Base-by-base conservation (phyloP, 1,140 invertebrate genomes). In the Pachypeltis micranthus region DNA sequence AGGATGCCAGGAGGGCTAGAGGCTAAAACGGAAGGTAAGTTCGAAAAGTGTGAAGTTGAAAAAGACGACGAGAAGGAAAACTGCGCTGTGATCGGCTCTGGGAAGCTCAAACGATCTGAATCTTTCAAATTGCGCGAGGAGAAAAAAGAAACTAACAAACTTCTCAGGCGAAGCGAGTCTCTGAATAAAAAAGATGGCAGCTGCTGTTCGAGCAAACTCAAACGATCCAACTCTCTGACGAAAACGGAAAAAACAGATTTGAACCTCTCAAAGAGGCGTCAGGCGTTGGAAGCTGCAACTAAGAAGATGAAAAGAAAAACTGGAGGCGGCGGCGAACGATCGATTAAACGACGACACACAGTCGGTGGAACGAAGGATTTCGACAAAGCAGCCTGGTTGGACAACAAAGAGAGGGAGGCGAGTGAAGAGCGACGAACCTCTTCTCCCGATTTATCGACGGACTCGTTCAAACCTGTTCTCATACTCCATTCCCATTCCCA, bases 301-400 rank as follows among this genome's bases (percentile, higher is more conserved):
- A 68, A 44, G 67, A 85, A 86, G 71, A 72, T 86, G 51, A 86
- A 87, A 72, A 73, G 84, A 59, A 86, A 87, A 74, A 86, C 85
- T 71, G 85, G 84, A 31, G 85, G 85, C 81, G 83, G 81, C 0
- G 60, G 64, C 7, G 84, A 86, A 71, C 75, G 86, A 44, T 87
- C 85, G 34, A 89, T 91, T 66, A 91, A 91, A 73, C 78, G 91
- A 14, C 78, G 91, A n/a, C 91, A 94, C 74, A 95, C 91, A 1
- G 90, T 95, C 0, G 91, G 91, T 28, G 91, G 91, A 19, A 90
- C 87, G 0, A 88, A 91, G 71, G 90, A 94, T 72, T 88, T 85
- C 27, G 84, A 85, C 69, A 84, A 86, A 67, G 77, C 85, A 56
- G 79, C 74, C 58, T 85, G 78, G 78, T 69, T 79, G 62, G 80